These are phyloP conservation scores for Melanotaenia pygmaea DNA, from an alignment of 2,797 vertebrate genomes.

Conservation along the genomic window DNA sequence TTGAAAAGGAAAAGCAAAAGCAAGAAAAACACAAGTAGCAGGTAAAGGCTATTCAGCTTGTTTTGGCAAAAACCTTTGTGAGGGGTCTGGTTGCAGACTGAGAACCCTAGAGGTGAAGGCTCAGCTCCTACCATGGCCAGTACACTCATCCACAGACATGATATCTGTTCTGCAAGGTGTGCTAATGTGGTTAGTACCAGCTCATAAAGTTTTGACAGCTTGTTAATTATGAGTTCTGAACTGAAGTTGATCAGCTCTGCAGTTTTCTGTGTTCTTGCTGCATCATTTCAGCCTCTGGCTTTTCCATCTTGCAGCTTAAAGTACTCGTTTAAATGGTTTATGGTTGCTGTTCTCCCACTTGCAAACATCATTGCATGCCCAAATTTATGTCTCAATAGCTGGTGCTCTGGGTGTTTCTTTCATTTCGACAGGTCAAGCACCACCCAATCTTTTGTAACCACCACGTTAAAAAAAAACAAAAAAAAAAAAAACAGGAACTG, in stretches of 20 bases:
- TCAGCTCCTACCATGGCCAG: not conserved
- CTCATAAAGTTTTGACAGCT: not conserved
- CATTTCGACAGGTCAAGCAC: not conserved
- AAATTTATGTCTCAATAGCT: not conserved
- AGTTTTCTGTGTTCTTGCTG: not conserved
- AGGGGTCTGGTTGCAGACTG: not conserved
- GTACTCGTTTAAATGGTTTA: not conserved
- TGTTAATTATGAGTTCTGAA: not conserved
- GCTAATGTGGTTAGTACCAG: not conserved
- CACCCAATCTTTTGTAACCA: not conserved
- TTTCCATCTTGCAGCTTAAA: not conserved
- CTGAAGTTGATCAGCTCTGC: not conserved
- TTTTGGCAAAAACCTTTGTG: not conserved
- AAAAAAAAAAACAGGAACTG: not conserved
- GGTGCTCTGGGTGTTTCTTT: not conserved
- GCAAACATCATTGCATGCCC: not conserved
- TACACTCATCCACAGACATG: not conserved
- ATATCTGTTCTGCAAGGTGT: not conserved
- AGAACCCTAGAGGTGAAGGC: not conserved
- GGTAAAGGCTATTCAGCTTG: slow-evolving; percentile 79
- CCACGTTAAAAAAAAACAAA: not conserved
- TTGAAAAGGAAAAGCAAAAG: slow-evolving; percentile 91
- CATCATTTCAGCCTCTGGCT: not conserved
- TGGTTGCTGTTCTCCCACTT: not conserved
- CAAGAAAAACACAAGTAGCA: slow-evolving; percentile 93